phyloP scores from a whole-genome alignment of 53 echinoderm and acorn worm genomes.

The Crossaster papposus region DNA sequence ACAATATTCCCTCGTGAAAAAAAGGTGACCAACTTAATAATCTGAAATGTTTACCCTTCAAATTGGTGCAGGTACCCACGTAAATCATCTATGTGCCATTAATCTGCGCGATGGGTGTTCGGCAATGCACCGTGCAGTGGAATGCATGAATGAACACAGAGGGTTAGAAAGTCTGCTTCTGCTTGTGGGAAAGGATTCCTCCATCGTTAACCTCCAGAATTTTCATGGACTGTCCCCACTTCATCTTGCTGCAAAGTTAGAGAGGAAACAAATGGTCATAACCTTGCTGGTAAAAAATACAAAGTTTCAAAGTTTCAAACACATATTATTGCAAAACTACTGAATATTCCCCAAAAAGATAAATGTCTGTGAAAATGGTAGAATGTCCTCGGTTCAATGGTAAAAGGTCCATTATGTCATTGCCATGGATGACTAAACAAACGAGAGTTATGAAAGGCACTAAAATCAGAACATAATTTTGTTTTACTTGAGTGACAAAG shows the following conservation, averaged over 20 bases:
- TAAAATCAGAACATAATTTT: no score
- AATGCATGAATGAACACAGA: constrained; percentile 71
- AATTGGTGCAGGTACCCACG: constrained; percentile 64
- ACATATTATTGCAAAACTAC: no score
- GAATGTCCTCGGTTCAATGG: no score
- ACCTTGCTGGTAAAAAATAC: constrained; percentile 78
- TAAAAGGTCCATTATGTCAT: no score
- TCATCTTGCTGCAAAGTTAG: constrained; percentile 85
- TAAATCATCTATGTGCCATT: constrained; percentile 84
- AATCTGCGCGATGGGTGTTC: constrained; percentile 82
- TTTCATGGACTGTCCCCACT: constrained; percentile 76
- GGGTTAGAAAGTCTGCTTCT: constrained; percentile 61
- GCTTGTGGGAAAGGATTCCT: constrained; percentile 65
- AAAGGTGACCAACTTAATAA: no score
- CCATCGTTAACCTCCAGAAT: constrained; percentile 78
- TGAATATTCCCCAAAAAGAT: no score
- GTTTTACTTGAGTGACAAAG: no score
- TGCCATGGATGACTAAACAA: no score
- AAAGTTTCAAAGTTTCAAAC: no score
- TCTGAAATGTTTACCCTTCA: not conserved
- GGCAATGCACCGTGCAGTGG: constrained; percentile 81
- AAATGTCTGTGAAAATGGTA: no score
- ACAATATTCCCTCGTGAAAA: no score
- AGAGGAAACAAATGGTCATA: constrained; percentile 79
- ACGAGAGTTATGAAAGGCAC: no score